A percentile compares a stretch with the other conserved stretches of the same genome.
These are phyloP conservation scores for Morinoia aosen DNA, from an alignment of 2,888 invertebrate genomes.

Conservation along the genomic window DNA sequence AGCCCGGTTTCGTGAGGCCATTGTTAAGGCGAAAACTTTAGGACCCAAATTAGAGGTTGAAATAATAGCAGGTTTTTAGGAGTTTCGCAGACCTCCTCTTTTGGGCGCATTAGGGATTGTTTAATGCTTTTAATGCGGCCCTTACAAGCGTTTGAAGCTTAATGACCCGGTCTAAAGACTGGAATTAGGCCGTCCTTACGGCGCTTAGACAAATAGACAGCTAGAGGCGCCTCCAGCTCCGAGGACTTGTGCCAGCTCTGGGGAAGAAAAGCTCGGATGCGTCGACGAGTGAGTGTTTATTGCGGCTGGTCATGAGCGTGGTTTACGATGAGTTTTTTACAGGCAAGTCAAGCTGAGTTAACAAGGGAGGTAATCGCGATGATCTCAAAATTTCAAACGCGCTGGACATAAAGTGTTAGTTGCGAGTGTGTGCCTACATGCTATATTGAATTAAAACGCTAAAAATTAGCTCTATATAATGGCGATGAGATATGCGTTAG, in stretches of 20 bases:
- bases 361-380: neutral
- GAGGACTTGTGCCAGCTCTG: neutral
- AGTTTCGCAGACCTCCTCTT: slow-evolving; percentile 32
- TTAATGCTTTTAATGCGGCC: slow-evolving; percentile 44
- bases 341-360: neutral
- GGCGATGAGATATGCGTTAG: too few relatives aligned
- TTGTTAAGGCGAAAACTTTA: slow-evolving; percentile 41
- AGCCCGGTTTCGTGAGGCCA: neutral
- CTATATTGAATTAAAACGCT: too few relatives aligned
- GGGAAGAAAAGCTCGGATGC: neutral
- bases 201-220: slow-evolving; percentile 21
- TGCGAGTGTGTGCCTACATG: too few relatives aligned
- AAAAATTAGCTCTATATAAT: too few relatives aligned
- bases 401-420: neutral
- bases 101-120: slow-evolving; percentile 48
- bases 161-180: slow-evolving; percentile 24
- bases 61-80: slow-evolving; percentile 36
- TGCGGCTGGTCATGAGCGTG: neutral
- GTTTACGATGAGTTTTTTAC: too few relatives aligned
- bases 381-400: neutral
- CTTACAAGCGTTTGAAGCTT: slow-evolving; percentile 38
- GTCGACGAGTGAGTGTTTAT: neutral
- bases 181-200: slow-evolving; percentile 18
- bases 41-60: slow-evolving; percentile 21
- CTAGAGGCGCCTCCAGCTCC: neutral